Evolutionary conservation across 2,797 vertebrate genomes (phyloP).

Genomic region (Acomys russatus): DNA sequence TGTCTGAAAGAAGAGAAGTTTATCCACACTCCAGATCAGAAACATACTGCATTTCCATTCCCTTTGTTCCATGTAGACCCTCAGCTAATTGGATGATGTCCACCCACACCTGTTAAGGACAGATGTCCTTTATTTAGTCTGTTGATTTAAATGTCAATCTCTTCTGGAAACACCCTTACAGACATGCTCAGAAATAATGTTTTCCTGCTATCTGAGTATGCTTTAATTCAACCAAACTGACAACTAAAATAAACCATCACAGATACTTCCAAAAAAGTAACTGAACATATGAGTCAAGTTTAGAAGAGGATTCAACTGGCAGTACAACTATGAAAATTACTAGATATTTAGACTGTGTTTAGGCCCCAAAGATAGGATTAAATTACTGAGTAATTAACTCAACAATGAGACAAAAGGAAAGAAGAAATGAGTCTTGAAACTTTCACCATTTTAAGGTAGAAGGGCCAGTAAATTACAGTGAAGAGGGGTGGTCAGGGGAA

Average conservation of each 20-base stretch:
- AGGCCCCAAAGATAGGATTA: neutral
- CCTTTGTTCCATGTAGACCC: neutral
- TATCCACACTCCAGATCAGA: neutral
- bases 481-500: neutral
- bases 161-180: neutral
- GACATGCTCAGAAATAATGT: neutral
- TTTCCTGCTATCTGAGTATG: neutral
- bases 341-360: neutral
- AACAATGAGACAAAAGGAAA: neutral
- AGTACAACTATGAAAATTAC: neutral
- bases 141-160: slow-evolving; percentile 2
- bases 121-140: slow-evolving; percentile 7
- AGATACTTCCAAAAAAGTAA: slow-evolving; percentile 20
- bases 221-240: neutral
- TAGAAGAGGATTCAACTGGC: neutral
- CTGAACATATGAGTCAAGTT: neutral
- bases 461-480: neutral
- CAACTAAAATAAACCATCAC: neutral
- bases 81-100: neutral
- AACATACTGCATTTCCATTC: too few species aligned
- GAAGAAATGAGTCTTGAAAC: neutral
- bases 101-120: neutral
- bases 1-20: neutral
- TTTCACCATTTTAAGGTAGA: neutral
- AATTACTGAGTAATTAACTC: neutral